Conservation (phyloP, 2,888 invertebrate species). For the Charanyca ferruginea region DNA sequence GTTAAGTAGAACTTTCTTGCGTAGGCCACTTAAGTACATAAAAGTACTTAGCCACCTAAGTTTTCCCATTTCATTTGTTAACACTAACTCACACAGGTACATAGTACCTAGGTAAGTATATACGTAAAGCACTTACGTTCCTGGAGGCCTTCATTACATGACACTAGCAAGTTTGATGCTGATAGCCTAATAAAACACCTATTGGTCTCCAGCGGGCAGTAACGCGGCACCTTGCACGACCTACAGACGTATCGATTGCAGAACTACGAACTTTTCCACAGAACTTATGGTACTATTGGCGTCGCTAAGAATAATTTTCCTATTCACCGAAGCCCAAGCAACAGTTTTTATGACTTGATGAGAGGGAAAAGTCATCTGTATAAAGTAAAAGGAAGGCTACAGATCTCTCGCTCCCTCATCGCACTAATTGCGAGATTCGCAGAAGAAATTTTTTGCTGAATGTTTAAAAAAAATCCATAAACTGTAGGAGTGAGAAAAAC, state of each 20-base stretch:
- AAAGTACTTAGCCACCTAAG: constrained; percentile 14
- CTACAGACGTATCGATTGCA: constrained; percentile 67
- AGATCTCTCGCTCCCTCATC: constrained; percentile 44
- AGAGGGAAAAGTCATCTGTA: constrained; percentile 28
- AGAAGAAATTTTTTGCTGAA: constrained; percentile 45
- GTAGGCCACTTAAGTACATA: background rate
- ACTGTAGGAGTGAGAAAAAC: constrained; percentile 26
- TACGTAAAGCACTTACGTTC: constrained; percentile 23
- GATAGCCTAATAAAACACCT: constrained; percentile 63
- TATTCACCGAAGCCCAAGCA: constrained; percentile 29
- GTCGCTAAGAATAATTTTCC: constrained; percentile 39
- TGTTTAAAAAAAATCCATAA: constrained; percentile 44
- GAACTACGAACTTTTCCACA: constrained; percentile 43
- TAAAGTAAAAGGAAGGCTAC: constrained; percentile 37
- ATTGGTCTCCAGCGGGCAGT: constrained; percentile 57
- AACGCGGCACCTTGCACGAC: constrained; percentile 59
- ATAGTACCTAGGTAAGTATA: background rate
- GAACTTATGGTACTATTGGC: constrained; percentile 25
- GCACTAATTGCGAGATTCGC: constrained; percentile 59
- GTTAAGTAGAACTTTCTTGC: constrained; percentile 1
- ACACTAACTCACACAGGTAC: background rate
- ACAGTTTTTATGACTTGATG: constrained; percentile 48
- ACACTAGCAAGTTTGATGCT: constrained; percentile 57
- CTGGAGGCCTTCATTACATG: constrained; percentile 55
- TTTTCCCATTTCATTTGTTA: constrained; percentile 32